phyloP scores from a whole-genome alignment of 2,797 vertebrate species.

The Sebastiscus albofasciatus region DNA sequence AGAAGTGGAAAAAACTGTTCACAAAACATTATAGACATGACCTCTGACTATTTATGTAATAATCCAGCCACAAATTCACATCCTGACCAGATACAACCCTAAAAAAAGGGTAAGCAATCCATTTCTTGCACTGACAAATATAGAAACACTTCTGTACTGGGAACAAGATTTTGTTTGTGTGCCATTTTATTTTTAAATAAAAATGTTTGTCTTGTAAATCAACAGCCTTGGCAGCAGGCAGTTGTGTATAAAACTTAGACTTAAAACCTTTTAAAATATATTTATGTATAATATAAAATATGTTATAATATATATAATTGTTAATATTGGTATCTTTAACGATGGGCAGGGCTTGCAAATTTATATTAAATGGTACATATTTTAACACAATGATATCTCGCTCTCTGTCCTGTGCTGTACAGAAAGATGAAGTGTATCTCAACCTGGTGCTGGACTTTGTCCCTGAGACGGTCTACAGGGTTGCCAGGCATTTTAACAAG shows the following conservation, averaged over 20 bases:
- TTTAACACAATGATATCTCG: not conserved
- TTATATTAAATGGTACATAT: not conserved
- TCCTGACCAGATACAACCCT: too few species aligned
- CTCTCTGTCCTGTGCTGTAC: not conserved
- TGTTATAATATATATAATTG: too few species aligned
- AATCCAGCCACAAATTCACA: too few species aligned
- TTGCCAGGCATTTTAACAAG: constrained; percentile 94
- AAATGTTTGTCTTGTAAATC: not conserved
- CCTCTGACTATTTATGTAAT: too few species aligned
- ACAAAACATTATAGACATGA: too few species aligned
- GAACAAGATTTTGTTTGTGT: not conserved
- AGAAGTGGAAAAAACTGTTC: too few species aligned
- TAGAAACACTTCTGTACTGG: constrained; percentile 1
- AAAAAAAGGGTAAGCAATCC: constrained; percentile 7
- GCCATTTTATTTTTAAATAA: not conserved
- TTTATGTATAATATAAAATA: too few species aligned
- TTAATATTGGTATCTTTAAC: not conserved
- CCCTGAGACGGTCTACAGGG: constrained; percentile 93
- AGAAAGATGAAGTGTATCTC: constrained; percentile 95
- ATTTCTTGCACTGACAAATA: constrained; percentile 17
- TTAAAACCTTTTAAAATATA: too few species aligned
- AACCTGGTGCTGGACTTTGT: constrained; percentile 94
- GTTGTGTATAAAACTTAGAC: not conserved
- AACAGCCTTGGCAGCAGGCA: not conserved
- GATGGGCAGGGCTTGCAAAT: not conserved